Base-by-base conservation (phyloP, 2,797 vertebrate species). In the Paguma larvata region DNA sequence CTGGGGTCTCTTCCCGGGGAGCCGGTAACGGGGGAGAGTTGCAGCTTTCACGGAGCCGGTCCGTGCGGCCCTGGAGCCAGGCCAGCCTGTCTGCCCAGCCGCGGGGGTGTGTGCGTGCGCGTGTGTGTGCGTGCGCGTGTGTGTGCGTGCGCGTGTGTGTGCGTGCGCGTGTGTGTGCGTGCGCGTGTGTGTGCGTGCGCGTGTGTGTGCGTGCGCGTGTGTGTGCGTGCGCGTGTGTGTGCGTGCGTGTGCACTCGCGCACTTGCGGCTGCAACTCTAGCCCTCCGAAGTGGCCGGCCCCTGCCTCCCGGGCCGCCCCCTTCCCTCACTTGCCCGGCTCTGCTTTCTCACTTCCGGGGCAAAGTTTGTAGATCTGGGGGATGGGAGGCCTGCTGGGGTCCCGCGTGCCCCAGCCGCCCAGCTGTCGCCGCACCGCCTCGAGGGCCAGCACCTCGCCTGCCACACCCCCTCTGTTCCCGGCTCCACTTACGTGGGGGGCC, bases 381-480 rank as follows among this genome's bases (percentile, higher is more conserved):
- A 10, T 6, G 15, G 4, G 68, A 41, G 12, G 12, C 41, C 48
- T 0, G 10, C 23, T 32, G 18, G n/a, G 41, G 34, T 59, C 41
- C 84, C 13, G 13, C 14, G 25, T 5, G 75, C 13, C 9, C 14
- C 0, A 23, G 79, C 68, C 68, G 56, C 30, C 89, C 44, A 6
- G 51, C 53, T 27, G 16, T 44, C 23, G 19, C 63, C 10, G 1
- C 30, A 15, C 38, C 48, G n/a, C 89, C 13, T 1, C 65, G 19
- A n/a, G 14, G 34, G 25, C 41, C 13, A 6, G 59, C 23, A 16
- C 30, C 12, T 19, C 21, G 75, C 25, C 10, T 2, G 13, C 4
- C 27, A n/a, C 2, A 3, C 5, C n/a, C 21, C 7, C 21, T 48
- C 19, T 19, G 4, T 2, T 67, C 18, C 48, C 1, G 15, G 11